A percentile compares a stretch with the other conserved stretches of the same genome.
Evolutionary conservation across 2,888 invertebrate species (phyloP).

Genomic region (Cepaea hortensis): DNA sequence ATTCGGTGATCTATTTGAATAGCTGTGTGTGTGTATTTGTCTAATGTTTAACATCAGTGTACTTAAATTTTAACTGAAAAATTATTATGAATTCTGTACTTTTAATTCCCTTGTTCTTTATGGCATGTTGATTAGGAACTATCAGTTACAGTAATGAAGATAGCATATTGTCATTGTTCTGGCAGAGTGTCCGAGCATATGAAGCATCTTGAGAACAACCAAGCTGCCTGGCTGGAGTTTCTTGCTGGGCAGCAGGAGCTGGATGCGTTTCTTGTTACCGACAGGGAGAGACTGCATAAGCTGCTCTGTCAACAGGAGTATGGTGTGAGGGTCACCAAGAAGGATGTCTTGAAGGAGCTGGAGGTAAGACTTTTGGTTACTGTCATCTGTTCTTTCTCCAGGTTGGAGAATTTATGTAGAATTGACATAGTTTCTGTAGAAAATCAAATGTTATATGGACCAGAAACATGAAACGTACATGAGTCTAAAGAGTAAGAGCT

Average conservation of each 20-base stretch:
- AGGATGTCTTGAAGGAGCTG: slow-evolving; percentile 56
- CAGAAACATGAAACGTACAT: background rate
- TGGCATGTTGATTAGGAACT: too few relatives aligned
- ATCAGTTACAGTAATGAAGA: background rate
- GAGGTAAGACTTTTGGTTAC: slow-evolving; percentile 53
- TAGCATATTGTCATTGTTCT: background rate
- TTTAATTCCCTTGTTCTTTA: too few relatives aligned
- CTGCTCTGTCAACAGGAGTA: slow-evolving; percentile 59
- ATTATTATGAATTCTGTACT: too few relatives aligned
- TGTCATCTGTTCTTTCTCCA: background rate
- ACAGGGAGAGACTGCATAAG: slow-evolving; percentile 81
- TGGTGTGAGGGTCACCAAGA: slow-evolving; percentile 53
- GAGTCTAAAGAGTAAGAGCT: too few relatives aligned
- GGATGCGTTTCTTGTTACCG: slow-evolving; percentile 74
- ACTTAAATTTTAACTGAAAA: too few relatives aligned
- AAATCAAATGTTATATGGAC: background rate
- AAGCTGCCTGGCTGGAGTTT: slow-evolving; percentile 66
- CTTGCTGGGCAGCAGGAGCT: slow-evolving; percentile 64
- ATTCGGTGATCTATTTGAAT: too few relatives aligned
- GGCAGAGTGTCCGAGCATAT: slow-evolving; percentile 50
- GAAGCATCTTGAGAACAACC: slow-evolving; percentile 56
- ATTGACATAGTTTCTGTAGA: too few relatives aligned
- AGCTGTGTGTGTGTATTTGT: too few relatives aligned
- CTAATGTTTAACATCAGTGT: too few relatives aligned
- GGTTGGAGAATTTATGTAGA: too few relatives aligned